These are phyloP conservation scores for Semnornis frantzii DNA, from an alignment of 2,113 vertebrate genomes.

Conservation along the genomic window DNA sequence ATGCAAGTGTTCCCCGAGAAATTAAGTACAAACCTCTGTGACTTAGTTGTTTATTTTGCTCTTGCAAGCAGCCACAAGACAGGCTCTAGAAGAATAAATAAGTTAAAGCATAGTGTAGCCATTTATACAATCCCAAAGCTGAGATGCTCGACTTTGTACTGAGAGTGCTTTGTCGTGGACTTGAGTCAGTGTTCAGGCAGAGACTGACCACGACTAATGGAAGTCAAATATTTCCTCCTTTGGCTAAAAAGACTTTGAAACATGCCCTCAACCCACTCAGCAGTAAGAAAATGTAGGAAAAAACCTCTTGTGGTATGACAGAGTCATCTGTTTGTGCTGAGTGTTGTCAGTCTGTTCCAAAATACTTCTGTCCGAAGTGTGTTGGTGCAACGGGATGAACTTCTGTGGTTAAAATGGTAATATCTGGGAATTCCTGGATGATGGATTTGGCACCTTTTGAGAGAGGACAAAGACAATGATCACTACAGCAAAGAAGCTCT, in stretches of 20 bases:
- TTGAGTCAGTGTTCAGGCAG: constrained; percentile 14
- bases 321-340: constrained; percentile 29
- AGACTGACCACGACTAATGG: constrained; percentile 15
- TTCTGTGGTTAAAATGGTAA: constrained; percentile 96
- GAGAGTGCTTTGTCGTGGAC: background rate
- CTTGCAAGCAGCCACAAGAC: constrained; percentile 34
- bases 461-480: constrained; percentile 21
- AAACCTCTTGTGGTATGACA: background rate
- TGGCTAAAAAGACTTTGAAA: constrained; percentile 38
- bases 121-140: background rate
- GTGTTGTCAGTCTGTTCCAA: constrained; percentile 89
- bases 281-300: constrained; percentile 55
- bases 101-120: constrained; percentile 46
- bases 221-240: constrained; percentile 26
- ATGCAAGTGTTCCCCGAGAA: background rate
- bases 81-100: constrained; percentile 61
- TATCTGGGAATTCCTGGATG: constrained; percentile 96
- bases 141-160: background rate
- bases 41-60: constrained; percentile 60
- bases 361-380: constrained; percentile 97
- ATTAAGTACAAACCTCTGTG: background rate
- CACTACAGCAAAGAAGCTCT: background rate
- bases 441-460: constrained; percentile 92
- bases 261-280: constrained; percentile 3
- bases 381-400: constrained; percentile 94